These are phyloP conservation scores for Amphipoea oculea DNA, from an alignment of 2,888 invertebrate genomes.

Conservation along the genomic window DNA sequence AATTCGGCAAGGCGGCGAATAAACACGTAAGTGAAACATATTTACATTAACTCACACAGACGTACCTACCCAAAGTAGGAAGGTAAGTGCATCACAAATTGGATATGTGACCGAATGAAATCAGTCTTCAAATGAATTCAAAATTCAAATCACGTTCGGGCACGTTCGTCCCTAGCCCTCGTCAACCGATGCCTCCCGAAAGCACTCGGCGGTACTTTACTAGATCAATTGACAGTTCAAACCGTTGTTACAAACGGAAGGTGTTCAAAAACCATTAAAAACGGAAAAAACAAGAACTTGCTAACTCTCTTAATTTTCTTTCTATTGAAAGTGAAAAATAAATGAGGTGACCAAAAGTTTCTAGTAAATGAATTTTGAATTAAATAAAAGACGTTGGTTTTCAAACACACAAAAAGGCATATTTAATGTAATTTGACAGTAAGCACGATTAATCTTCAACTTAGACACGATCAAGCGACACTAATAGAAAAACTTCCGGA, in stretches of 20 bases:
- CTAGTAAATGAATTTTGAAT: background rate
- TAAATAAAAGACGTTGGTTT: no score
- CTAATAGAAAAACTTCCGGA: background rate
- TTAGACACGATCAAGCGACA: background rate
- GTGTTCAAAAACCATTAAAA: slow-evolving; percentile 19
- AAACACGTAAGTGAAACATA: background rate
- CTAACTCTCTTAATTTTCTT: no score
- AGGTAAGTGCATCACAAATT: slow-evolving; percentile 57
- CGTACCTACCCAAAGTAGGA: slow-evolving; percentile 7
- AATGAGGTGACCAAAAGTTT: background rate
- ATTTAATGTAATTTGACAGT: background rate
- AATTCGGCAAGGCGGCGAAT: background rate
- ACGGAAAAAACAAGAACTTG: background rate
- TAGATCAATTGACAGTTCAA: slow-evolving; percentile 70
- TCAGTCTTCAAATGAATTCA: slow-evolving; percentile 70
- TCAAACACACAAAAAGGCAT: background rate
- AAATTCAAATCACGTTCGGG: slow-evolving; percentile 75
- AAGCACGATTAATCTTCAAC: background rate
- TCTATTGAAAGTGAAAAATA: background rate
- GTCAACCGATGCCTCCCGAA: slow-evolving; percentile 65
- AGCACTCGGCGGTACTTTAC: slow-evolving; percentile 64
- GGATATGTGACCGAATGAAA: slow-evolving; percentile 63
- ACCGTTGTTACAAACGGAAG: slow-evolving; percentile 25
- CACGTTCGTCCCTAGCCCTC: slow-evolving; percentile 71
- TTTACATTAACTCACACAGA: slow-evolving; percentile 5